Base-by-base conservation (phyloP, 1,140 invertebrate genomes). In the Heliconius himera region DNA sequence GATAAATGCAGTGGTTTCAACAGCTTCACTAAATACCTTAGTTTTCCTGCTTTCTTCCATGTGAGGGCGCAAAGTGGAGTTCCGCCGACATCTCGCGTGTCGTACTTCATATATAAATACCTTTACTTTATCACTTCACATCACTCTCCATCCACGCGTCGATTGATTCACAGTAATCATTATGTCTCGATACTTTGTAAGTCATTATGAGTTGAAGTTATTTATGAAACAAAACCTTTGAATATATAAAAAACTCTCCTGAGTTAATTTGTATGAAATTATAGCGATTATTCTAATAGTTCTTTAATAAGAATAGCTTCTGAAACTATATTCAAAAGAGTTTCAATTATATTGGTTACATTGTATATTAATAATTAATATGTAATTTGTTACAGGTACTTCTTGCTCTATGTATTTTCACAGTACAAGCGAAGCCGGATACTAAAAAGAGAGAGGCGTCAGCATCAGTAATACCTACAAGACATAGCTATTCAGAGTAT, bases 401-500 rank as follows among this genome's bases (percentile, higher is more conserved):
- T 13, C 60, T 91, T 4, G 74, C 86, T 9, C 72, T 87, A 22
- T 87, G 83, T 77, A n/a, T 87, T 4, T 51, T 75, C 36, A 73
- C 73, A 33, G 75, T 60, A 70, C 74, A 72, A 75, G 54, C 60
- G 11, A 81, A 76, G 18, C n/a, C 82, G 29, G 82, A 84, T n/a
- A 82, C 77, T 22, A 72, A 84, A 54, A 85, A 85, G 56, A 73
- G 84, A 46, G 54, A 73, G 33, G 81, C 77, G 38, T 82, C 79
- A 66, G 70, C 77, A 2, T 83, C 72, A 3, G 76, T 20, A 38
- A 83, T 92, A 26, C 91, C 91, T 11, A 85, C 86, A 1, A 85
- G 86, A n/a, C 91, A 93, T 79, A 87, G 87, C 0, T 87, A 89
- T 73, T 89, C 90, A 0, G 92, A 93, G 73, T 87, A 86, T 38